Base-by-base conservation (phyloP, 2,797 vertebrate genomes). In the Crocodylus rhombifer region DNA sequence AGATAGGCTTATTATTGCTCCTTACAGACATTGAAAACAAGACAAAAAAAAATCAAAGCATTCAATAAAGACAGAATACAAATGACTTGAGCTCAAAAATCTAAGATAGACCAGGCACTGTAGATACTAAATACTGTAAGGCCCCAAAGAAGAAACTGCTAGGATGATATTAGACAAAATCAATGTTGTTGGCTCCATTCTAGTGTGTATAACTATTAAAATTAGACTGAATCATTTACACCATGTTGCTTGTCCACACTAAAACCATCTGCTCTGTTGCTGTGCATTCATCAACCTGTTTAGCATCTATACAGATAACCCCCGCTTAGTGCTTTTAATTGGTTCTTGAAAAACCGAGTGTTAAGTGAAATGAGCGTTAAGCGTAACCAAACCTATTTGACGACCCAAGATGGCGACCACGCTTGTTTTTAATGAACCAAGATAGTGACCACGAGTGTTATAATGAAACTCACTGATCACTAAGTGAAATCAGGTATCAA, bases 171-270 rank as follows among this genome's bases (percentile, higher is more conserved):
- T 87, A 81, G 60, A 58, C 80, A 69, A 90, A 91, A 65, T 11
- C 55, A 69, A 69, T 76, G 30, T 21, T 74, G 69, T n/a, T 88
- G 28, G 78, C 76, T 90, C 33, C 51, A 30, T 77, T 88, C 11
- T 83, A 80, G 15, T 18, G n/a, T 36, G 13, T 56, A 80, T 33
- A 71, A 64, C 74, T 76, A 2, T 84, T 87, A 84, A 14, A 76
- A 5, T 57, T 84, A 20, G 12, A 25, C 42, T 56, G 62, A 83
- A 20, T 7, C 36, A 13, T 23, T 63, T 51, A 3, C 20, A 86
- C 18, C 30, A 14, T 55, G 6, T 56, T 77, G 26, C 30, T 23
- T 4, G 0, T 8, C 11, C 20, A 11, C 0, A 0, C 26, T 55
- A 1, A 3, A 3, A 2, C 6, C 33, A 71, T 10, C 33, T 21